Evolutionary conservation across 2,888 invertebrate species (phyloP).

Genomic region (Thera britannica): DNA sequence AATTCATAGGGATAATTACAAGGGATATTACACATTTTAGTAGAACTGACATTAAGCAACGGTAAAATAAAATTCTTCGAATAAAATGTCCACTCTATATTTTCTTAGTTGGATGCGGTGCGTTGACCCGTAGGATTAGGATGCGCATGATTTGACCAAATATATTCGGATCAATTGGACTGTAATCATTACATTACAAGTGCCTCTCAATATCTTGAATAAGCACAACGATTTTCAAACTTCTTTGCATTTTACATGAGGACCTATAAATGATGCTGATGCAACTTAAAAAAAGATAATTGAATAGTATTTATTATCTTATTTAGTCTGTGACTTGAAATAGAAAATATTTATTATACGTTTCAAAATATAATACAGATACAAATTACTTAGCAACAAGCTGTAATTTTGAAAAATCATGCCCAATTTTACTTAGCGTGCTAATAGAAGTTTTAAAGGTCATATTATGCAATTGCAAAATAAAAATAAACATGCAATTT

Average conservation of each 20-base stretch:
- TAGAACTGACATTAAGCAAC: too few relatives aligned
- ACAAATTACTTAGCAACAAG: too few relatives aligned
- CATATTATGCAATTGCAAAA: too few relatives aligned
- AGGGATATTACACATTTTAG: too few relatives aligned
- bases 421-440: too few relatives aligned
- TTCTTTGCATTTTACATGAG: neutral
- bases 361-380: too few relatives aligned
- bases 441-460: too few relatives aligned
- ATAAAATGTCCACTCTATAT: conserved; percentile 2
- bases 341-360: neutral
- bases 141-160: conserved; percentile 33
- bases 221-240: neutral
- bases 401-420: too few relatives aligned
- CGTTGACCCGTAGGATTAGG: conserved; percentile 36
- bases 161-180: conserved; percentile 35
- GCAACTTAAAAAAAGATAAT: neutral
- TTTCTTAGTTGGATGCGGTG: conserved; percentile 27
- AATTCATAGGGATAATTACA: too few relatives aligned
- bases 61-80: neutral
- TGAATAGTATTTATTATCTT: neutral
- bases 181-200: conserved; percentile 30
- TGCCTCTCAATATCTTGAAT: conserved; percentile 20
- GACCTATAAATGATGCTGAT: neutral
- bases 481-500: neutral
- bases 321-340: too few relatives aligned